Conservation (phyloP, 2,797 vertebrate genomes). For the Aselliscus stoliczkanus region DNA sequence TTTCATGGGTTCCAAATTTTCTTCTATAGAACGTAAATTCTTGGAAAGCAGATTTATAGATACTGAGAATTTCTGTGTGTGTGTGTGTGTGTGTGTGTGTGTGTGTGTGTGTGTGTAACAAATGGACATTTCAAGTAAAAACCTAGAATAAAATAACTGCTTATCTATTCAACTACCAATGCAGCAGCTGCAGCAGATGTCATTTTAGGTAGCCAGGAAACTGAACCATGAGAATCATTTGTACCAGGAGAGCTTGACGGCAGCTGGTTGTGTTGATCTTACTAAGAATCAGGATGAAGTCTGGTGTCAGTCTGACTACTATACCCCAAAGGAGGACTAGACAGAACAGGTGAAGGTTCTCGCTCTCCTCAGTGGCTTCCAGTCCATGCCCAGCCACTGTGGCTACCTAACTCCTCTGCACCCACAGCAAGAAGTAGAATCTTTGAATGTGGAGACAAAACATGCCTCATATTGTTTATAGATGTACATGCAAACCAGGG, state of each 20-base stretch:
- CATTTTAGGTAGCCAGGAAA: not conserved
- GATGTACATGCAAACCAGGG: not conserved
- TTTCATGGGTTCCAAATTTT: conserved; percentile 30
- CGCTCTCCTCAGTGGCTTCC: not conserved
- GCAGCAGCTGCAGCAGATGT: not conserved
- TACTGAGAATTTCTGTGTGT: not conserved
- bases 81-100: not conserved
- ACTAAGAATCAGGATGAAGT: not conserved
- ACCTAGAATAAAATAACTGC: not conserved
- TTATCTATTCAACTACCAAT: not conserved
- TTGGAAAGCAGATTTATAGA: not conserved
- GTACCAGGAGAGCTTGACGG: not conserved
- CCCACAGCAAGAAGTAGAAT: not conserved
- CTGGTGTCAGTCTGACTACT: not conserved
- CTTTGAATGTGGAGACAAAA: not conserved
- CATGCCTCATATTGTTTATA: not conserved
- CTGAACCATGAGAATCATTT: not conserved
- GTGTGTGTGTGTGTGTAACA: not conserved
- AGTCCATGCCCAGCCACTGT: not conserved
- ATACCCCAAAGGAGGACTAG: not conserved
- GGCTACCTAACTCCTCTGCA: not conserved
- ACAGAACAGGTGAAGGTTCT: not conserved
- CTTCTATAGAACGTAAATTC: not conserved
- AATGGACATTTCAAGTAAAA: conserved; percentile 27
- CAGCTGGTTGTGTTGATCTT: not conserved